These are phyloP conservation scores for Formica exsecta DNA, from an alignment of 1,140 invertebrate genomes.

Conservation along the genomic window DNA sequence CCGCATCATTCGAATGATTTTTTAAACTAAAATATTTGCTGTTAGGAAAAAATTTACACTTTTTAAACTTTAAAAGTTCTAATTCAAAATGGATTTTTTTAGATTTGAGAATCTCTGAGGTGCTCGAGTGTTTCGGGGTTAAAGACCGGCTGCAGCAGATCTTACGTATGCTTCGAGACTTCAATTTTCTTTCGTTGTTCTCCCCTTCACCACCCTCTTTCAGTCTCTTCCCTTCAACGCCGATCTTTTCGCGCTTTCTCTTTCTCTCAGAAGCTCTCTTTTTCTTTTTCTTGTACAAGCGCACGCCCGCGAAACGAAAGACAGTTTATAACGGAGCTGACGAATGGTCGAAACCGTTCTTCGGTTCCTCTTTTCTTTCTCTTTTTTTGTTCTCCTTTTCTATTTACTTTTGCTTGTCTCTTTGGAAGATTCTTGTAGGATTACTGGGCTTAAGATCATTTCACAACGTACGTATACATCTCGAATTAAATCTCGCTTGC, in stretches of 20 bases:
- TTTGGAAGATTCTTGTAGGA: conserved; percentile 57
- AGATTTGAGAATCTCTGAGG: conserved; percentile 69
- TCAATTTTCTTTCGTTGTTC: conserved; percentile 77
- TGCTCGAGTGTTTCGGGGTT: conserved; percentile 72
- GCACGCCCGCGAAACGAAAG: conserved; percentile 46
- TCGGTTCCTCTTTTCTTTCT: conserved; percentile 13
- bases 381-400: not conserved
- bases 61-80: not conserved
- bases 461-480: not conserved
- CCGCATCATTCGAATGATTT: not conserved
- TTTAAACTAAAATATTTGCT: not conserved
- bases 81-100: conserved; percentile 2
- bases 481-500: conserved; percentile 21
- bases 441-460: conserved; percentile 45
- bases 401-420: conserved; percentile 34
- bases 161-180: conserved; percentile 76
- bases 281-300: conserved; percentile 9
- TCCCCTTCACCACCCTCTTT: conserved; percentile 46
- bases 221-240: conserved; percentile 19
- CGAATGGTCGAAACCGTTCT: conserved; percentile 57
- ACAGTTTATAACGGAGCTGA: conserved; percentile 70
- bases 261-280: conserved; percentile 34
- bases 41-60: not conserved
- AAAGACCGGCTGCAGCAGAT: conserved; percentile 76
- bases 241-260: conserved; percentile 48